Evolutionary conservation across 2,888 invertebrate genomes (phyloP).

Genomic region (Himalopsyche kuldschensis): DNA sequence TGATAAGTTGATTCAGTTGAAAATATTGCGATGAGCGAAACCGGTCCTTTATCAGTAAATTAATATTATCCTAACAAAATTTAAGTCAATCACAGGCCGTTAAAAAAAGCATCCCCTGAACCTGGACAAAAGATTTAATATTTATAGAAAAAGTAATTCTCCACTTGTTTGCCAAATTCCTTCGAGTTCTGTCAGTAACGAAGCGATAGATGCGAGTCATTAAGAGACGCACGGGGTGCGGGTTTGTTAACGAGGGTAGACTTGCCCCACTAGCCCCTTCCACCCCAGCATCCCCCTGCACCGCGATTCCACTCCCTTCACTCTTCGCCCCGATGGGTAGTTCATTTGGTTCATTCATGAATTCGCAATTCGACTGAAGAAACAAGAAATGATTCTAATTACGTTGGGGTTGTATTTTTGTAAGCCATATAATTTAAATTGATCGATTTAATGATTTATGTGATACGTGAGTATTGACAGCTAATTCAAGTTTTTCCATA

Average conservation of each 20-base stretch:
- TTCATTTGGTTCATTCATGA: conserved; percentile 30
- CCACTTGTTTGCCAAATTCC: background rate
- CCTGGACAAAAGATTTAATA: background rate
- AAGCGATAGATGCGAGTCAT: conserved; percentile 40
- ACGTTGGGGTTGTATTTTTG: background rate
- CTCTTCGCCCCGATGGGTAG: conserved; percentile 34
- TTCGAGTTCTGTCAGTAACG: conserved; percentile 22
- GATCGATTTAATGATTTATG: background rate
- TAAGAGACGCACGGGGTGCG: conserved; percentile 22
- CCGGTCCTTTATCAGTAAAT: too few species aligned
- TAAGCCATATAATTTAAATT: background rate
- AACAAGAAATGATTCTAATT: background rate
- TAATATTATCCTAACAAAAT: too few species aligned
- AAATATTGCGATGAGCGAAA: too few species aligned
- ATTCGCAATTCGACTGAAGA: background rate
- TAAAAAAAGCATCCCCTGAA: background rate
- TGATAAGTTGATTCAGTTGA: background rate
- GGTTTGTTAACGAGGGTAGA: conserved; percentile 24
- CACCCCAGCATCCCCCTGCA: conserved; percentile 4
- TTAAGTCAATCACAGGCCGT: too few species aligned
- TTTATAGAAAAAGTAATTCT: background rate
- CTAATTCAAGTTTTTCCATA: too few species aligned
- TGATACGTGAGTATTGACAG: background rate
- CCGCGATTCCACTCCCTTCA: conserved; percentile 32
- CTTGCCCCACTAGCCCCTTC: background rate